phyloP scores from a whole-genome alignment of 2,797 vertebrate genomes.

The Pogoniulus pusillus region DNA sequence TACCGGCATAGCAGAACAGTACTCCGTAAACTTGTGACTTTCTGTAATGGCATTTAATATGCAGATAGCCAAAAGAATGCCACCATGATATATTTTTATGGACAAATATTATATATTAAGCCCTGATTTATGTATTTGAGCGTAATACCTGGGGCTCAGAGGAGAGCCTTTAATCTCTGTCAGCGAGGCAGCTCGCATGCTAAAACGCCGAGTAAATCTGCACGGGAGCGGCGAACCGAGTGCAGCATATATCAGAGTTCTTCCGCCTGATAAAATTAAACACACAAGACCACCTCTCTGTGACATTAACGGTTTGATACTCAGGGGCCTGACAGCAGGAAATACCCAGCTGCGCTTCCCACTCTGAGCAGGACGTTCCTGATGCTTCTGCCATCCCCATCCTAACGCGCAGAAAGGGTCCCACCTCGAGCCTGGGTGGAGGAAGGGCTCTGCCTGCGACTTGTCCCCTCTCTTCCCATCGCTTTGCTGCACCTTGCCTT shows the following conservation, averaged over 20 bases:
- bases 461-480: neutral
- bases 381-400: neutral
- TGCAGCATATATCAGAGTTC: constrained; percentile 9
- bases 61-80: constrained; percentile 41
- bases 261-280: constrained; percentile 34
- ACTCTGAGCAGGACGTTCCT: neutral
- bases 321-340: neutral
- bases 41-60: constrained; percentile 60
- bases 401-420: neutral
- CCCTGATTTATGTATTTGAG: constrained; percentile 61
- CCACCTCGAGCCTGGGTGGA: neutral
- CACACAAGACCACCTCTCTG: constrained; percentile 33
- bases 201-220: constrained; percentile 58
- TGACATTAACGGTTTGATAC: neutral
- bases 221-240: constrained; percentile 32
- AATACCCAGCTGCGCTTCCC: neutral
- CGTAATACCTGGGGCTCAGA: constrained; percentile 59
- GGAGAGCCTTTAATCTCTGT: constrained; percentile 70
- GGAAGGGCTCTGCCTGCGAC: neutral
- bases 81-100: constrained; percentile 60
- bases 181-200: constrained; percentile 34
- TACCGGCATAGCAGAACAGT: constrained; percentile 25
- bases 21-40: constrained; percentile 10
- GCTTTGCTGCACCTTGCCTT: neutral
- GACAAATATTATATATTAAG: constrained; percentile 68